Evolutionary conservation across 1,140 invertebrate species (phyloP), one percentile per base, ranked within the genome.

Genomic region (Holcopasites calliopsidis): DNA sequence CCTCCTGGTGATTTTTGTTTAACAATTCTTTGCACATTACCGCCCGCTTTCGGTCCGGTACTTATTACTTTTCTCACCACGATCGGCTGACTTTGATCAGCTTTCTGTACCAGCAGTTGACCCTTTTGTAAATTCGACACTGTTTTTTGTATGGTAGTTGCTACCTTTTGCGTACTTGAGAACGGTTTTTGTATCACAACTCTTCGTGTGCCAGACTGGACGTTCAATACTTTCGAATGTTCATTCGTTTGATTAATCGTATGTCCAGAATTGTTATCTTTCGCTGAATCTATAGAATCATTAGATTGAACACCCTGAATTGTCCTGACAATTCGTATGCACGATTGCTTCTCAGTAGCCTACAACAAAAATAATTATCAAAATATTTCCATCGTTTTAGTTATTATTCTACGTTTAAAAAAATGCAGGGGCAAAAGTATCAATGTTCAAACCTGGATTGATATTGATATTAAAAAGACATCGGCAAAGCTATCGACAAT

Each of bases 261-360:
- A 5, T 68, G 65, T 23, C 62, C 75, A 35, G 70, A 31, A 26
- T 77, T 80, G 42, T n/a, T 50, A 8, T 84, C 77, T 61, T 76
- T 76, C 1, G 49, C 18, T 52, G 23, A 40, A 47, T 76, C 62
- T 44, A 49, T 21, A 4, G 49, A 57, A 58, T 84, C 75, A 8
- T 76, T 88, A 64, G 72, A 40, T 40, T 85, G 83, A 64, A 85
- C 68, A 16, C 80, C 76, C 58, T 84, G 88, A 60, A 90, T 79
- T 7, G 88, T 85, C 31, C 89, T 78, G 3, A 91, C 79, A 52
- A 90, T 89, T 54, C 90, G 85, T 23, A 82, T 62, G 38, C 72
- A 64, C 26, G 82, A 7, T 64, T 69, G 33, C 75, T 85, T 88
- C 31, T 89, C 88, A 62, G 79, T 13, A 26, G 31, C 75, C 84